Evolutionary conservation across 2,113 vertebrate genomes (phyloP).

Genomic region (Dasypus novemcinctus): DNA sequence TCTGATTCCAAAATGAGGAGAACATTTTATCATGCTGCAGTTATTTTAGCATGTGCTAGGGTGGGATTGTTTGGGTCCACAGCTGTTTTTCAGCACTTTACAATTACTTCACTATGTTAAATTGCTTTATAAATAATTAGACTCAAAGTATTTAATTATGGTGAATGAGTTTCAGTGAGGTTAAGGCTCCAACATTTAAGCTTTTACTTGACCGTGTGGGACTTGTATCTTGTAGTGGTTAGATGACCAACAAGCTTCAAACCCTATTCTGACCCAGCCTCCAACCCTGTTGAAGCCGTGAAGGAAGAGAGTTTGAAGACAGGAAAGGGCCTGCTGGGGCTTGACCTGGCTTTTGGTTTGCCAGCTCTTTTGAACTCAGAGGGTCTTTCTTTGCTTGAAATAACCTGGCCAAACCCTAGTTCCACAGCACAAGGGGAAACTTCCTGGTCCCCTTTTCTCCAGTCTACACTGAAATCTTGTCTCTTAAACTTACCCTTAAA

Average conservation of each 20-base stretch:
- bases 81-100: slow-evolving; percentile 25
- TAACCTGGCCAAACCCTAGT: neutral
- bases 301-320: neutral
- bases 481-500: neutral
- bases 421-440: neutral
- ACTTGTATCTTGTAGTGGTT: neutral
- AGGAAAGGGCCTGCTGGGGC: neutral
- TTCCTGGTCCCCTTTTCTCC: neutral
- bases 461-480: neutral
- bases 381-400: neutral
- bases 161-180: neutral
- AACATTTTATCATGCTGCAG: neutral
- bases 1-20: slow-evolving; percentile 23
- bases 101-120: neutral
- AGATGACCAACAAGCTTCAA: neutral
- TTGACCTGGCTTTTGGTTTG: neutral
- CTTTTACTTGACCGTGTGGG: neutral
- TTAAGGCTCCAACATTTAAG: neutral
- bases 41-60: neutral
- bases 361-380: neutral
- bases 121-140: slow-evolving; percentile 25
- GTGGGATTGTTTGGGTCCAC: slow-evolving; percentile 13
- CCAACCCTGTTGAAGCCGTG: neutral
- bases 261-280: neutral
- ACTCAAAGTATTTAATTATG: slow-evolving; percentile 44